These are phyloP conservation scores for Pungitius pungitius DNA, from an alignment of 2,113 vertebrate genomes.

Conservation along the genomic window DNA sequence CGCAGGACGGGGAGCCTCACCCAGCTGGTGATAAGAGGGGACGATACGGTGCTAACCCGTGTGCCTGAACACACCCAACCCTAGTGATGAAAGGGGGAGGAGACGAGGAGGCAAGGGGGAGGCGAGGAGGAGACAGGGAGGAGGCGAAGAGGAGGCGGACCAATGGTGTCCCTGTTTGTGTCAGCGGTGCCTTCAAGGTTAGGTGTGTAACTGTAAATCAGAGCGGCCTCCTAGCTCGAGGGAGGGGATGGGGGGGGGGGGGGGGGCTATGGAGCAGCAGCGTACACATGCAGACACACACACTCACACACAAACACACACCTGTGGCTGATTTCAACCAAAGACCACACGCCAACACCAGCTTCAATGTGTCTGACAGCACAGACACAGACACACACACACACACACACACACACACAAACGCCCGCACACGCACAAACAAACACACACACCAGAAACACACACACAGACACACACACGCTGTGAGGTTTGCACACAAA, in stretches of 20 bases:
- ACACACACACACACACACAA: not conserved
- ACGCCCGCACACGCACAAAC: conserved; percentile 29
- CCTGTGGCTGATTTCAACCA: conserved; percentile 48
- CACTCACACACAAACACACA: conserved; percentile 51
- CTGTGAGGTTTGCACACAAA: conserved; percentile 32
- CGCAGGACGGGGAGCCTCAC: conserved; percentile 16
- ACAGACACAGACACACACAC: conserved; percentile 29
- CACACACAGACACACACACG: conserved; percentile 16
- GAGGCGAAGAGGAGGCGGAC: conserved; percentile 5
- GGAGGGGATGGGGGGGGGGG: no score
- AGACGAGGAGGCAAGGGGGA: no score
- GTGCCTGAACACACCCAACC: no score
- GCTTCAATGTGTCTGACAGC: not conserved
- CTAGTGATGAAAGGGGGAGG: no score
- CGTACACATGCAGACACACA: not conserved
- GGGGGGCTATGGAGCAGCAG: no score
- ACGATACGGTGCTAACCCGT: not conserved
- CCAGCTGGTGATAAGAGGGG: no score
- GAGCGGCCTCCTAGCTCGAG: conserved; percentile 10
- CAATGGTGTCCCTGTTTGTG: conserved; percentile 17
- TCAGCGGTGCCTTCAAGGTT: conserved; percentile 58
- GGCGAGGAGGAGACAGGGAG: no score
- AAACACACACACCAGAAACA: not conserved
- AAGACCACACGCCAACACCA: not conserved
- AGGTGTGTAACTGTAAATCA: conserved; percentile 34